Evolutionary conservation across 2,113 vertebrate genomes (phyloP), one percentile per base, ranked within the genome.

Genomic region (Cephalopholis sonnerati): DNA sequence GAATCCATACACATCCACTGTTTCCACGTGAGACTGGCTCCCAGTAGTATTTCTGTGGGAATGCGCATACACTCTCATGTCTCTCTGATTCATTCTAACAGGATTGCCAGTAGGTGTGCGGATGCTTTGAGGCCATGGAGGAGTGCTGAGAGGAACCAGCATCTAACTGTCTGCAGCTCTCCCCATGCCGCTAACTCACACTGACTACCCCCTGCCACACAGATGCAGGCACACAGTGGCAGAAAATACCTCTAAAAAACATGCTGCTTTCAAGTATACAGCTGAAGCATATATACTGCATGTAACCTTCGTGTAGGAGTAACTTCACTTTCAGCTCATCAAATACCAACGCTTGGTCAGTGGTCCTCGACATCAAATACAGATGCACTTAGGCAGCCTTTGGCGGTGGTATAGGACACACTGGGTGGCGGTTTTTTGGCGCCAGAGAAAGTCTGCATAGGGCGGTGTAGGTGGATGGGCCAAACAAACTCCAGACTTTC

Each of bases 61-160:
- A 73, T 5, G 50, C 57, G 12, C 36, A 36, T 48, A 11, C 64
- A 51, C 54, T 39, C 69, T 39, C 6, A 51, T 48, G 32, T 77
- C 22, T 74, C 62, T 77, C 25, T 57, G 78, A 82, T 72, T 83
- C 41, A 10, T 36, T 55, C 29, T 53, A 62, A 67, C 81, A 48
- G 62, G 53, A 65, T 64, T 77, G 36, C 25, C 70, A 66, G 74
- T 79, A 48, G 41, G 77, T 74, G 74, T 77, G 67, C 9, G 6
- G 68, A 84, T 81, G 75, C 79, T 48, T 72, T 84, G 55, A 85
- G 83, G 69, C 44, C 67, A 27, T 22, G 70, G 48, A 74, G 68
- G 48, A 81, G 82, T 36, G 64, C 79, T 53, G 82, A 84, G 76
- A 81, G 79, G 61, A 89, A 63, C 15, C 74, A 74, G 77, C 70